Evolutionary conservation across 2,888 invertebrate genomes (phyloP).

Genomic region (Synergus itoensis): DNA sequence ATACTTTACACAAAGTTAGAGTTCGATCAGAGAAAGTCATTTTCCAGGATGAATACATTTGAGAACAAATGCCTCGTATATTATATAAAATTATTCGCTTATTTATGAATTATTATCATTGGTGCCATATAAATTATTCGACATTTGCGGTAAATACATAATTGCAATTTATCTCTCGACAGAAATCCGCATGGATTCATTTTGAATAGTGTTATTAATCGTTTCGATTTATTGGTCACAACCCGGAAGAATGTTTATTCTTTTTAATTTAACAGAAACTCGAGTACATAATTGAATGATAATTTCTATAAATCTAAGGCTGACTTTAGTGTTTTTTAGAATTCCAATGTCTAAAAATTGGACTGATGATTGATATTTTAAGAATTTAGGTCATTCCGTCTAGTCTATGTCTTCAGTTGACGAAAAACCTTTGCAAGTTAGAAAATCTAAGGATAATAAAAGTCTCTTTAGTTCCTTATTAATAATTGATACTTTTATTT

Average conservation of each 20-base stretch:
- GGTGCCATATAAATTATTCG: neutral
- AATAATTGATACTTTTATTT: too few species aligned
- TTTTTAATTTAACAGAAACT: neutral
- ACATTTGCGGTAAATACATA: conserved; percentile 6
- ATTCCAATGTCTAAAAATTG: too few species aligned
- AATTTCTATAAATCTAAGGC: neutral
- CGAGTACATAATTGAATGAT: neutral
- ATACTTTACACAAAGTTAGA: too few species aligned
- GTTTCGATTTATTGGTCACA: conserved; percentile 9
- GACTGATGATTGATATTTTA: neutral
- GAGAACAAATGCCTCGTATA: neutral
- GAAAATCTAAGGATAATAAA: too few species aligned
- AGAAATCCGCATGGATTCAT: neutral
- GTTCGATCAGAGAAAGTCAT: too few species aligned
- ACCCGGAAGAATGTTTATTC: neutral
- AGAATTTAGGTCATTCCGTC: neutral
- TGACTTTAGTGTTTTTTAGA: too few species aligned
- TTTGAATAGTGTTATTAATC: conserved; percentile 2
- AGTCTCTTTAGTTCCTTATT: too few species aligned
- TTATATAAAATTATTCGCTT: neutral
- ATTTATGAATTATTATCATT: neutral
- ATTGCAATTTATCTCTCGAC: conserved; percentile 15
- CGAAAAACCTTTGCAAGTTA: neutral
- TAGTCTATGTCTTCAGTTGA: neutral
- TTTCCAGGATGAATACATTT: too few species aligned